phyloP scores from a whole-genome alignment of 2,797 vertebrate species.

The Artibeus jamaicensis region DNA sequence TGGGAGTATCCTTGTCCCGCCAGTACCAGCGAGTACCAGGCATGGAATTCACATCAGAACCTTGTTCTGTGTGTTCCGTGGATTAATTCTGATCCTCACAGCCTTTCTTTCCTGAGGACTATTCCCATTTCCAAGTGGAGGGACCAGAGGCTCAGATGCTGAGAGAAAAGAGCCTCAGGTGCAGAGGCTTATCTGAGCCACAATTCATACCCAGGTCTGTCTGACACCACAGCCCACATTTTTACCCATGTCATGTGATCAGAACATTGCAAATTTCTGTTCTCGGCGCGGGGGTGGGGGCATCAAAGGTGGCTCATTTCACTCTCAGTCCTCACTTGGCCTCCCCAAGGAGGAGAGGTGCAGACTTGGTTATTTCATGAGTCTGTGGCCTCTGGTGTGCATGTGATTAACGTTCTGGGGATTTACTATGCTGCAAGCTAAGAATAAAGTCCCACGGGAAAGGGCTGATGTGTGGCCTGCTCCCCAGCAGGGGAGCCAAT shows the following conservation, averaged over 20 bases:
- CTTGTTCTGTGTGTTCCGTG: rapidly evolving
- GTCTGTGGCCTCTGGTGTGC: background rate
- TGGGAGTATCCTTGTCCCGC: background rate
- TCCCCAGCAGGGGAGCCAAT: background rate
- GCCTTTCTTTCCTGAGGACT: background rate
- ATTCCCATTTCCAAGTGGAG: background rate
- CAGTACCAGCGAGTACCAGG: background rate
- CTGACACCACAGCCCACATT: background rate
- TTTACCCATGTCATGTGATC: background rate
- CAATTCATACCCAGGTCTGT: background rate
- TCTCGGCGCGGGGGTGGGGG: rapidly evolving
- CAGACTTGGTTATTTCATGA: background rate
- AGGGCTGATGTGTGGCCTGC: background rate
- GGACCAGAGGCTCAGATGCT: background rate
- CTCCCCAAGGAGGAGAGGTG: too few species aligned
- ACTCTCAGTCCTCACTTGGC: background rate
- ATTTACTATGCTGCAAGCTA: background rate
- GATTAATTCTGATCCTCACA: background rate
- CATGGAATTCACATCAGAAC: background rate
- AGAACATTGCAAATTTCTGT: background rate
- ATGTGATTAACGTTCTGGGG: background rate
- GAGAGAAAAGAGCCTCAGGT: background rate
- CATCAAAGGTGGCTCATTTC: background rate
- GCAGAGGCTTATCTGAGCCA: background rate
- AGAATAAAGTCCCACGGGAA: background rate